These are phyloP conservation scores for Leptinotarsa juncta DNA, from an alignment of 2,888 invertebrate species.

Conservation along the genomic window DNA sequence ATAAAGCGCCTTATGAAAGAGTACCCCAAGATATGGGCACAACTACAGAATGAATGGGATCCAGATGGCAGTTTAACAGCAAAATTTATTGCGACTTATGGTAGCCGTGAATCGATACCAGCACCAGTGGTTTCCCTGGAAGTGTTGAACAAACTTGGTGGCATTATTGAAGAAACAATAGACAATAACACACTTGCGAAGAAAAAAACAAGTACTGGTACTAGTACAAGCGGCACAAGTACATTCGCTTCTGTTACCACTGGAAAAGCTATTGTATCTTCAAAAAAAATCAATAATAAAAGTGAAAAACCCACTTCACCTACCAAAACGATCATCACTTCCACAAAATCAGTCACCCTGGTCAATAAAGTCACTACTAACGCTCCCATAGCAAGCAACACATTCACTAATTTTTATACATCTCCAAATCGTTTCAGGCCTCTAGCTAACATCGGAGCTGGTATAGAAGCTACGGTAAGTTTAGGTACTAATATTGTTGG, in stretches of 20 bases:
- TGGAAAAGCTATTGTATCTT: slow-evolving; percentile 7
- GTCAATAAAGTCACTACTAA: slow-evolving; percentile 38
- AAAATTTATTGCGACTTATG: slow-evolving; percentile 63
- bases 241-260: slow-evolving; percentile 27
- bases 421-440: slow-evolving; percentile 45
- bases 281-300: slow-evolving; percentile 1
- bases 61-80: slow-evolving; percentile 74
- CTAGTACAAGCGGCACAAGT: neutral
- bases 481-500: slow-evolving; percentile 51
- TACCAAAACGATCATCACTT: slow-evolving; percentile 27
- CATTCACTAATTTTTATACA: slow-evolving; percentile 21
- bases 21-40: slow-evolving; percentile 76
- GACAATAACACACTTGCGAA: neutral
- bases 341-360: slow-evolving; percentile 24
- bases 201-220: neutral
- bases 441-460: slow-evolving; percentile 49
- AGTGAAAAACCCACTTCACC: slow-evolving; percentile 16
- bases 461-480: slow-evolving; percentile 58
- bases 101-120: slow-evolving; percentile 17
- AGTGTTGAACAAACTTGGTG: slow-evolving; percentile 39
- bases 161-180: slow-evolving; percentile 4
- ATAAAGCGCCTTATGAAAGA: slow-evolving; percentile 74
- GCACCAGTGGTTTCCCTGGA: slow-evolving; percentile 20
- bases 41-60: slow-evolving; percentile 75
- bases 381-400: slow-evolving; percentile 32